Conservation (phyloP, 2,888 invertebrate genomes). For the Drosophila kanekoi region DNA sequence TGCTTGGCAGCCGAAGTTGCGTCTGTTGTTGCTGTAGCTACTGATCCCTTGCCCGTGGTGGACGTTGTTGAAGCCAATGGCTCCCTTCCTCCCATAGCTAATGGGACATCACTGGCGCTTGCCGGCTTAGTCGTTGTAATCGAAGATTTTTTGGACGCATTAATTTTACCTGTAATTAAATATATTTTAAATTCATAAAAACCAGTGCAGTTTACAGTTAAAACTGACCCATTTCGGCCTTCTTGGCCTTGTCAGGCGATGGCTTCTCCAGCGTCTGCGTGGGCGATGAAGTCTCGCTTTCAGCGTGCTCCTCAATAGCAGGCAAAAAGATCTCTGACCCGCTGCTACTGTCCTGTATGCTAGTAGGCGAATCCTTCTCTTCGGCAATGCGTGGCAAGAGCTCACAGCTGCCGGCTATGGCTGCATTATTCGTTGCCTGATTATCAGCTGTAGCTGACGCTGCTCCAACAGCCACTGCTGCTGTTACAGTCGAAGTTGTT, state of each 20-base stretch:
- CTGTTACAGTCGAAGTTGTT: constrained; percentile 18
- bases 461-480: constrained; percentile 28
- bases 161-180: constrained; percentile 23
- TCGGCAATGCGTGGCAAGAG: constrained; percentile 93
- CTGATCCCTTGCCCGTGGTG: constrained; percentile 6
- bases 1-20: constrained; percentile 58
- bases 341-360: constrained; percentile 64
- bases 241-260: constrained; percentile 42
- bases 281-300: constrained; percentile 65
- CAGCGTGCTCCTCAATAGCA: constrained; percentile 77
- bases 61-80: constrained; percentile 20
- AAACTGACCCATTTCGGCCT: constrained; percentile 46
- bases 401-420: constrained; percentile 79
- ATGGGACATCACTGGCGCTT: constrained; percentile 41
- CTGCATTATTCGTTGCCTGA: constrained; percentile 50
- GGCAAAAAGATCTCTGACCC: constrained; percentile 74
- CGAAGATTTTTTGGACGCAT: constrained; percentile 47
- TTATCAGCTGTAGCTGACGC: constrained; percentile 27
- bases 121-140: constrained; percentile 63
- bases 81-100: constrained; percentile 50
- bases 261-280: constrained; percentile 65
- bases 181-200: neutral
- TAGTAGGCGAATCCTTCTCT: constrained; percentile 88
- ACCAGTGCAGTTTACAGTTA: neutral
- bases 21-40: constrained; percentile 30